These are phyloP conservation scores for Felis chaus DNA, from an alignment of 2,113 vertebrate species.

Conservation along the genomic window DNA sequence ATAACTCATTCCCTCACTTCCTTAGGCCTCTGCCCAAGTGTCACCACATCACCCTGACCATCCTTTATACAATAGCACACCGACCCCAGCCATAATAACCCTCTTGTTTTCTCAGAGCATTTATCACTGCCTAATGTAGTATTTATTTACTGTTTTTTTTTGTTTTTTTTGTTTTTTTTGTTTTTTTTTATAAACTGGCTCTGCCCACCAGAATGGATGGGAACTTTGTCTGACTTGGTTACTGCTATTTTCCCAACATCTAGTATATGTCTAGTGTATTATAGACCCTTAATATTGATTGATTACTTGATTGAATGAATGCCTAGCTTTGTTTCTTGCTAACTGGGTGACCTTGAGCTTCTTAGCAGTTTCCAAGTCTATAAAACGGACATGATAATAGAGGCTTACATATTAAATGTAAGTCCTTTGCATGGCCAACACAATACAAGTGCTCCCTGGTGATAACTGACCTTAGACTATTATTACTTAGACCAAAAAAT, in stretches of 20 bases:
- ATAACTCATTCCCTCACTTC: neutral
- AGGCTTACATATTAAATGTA: neutral
- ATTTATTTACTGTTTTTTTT: neutral
- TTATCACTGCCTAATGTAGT: neutral
- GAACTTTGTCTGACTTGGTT: neutral
- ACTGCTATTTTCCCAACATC: neutral
- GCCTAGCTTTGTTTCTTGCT: neutral
- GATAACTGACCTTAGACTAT: neutral
- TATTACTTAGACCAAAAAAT: neutral
- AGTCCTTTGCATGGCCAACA: neutral
- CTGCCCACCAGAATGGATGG: neutral
- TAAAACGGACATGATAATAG: neutral
- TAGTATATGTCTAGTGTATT: neutral
- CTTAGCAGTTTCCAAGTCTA: neutral
- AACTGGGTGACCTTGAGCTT: neutral
- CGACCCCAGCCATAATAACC: neutral
- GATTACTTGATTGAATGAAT: neutral
- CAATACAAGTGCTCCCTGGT: neutral
- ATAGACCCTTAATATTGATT: neutral
- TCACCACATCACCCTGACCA: neutral
- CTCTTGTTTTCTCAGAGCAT: neutral
- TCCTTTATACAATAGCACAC: neutral
- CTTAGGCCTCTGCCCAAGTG: neutral
- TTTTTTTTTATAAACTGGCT: neutral
- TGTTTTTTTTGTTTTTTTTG: neutral